phyloP scores from a whole-genome alignment of 1,140 invertebrate species.

The Dreissena rostriformis region DNA sequence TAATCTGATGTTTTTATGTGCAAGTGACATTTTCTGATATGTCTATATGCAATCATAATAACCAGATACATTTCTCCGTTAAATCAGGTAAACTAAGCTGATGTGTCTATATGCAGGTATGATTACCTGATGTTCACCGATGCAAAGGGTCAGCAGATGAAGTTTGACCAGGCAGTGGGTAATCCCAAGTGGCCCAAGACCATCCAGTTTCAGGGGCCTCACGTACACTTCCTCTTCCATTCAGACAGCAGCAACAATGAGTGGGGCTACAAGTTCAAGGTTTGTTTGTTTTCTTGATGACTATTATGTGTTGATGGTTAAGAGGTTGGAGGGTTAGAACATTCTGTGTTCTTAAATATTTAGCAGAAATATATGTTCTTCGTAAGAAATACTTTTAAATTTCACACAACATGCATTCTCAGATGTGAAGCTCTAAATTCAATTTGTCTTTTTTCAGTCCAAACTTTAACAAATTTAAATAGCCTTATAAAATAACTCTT shows the following conservation, averaged over 20 bases:
- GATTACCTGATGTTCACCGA: slow-evolving; percentile 80
- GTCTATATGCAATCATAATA: too few relatives aligned
- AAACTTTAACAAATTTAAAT: too few relatives aligned
- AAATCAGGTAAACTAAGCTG: background rate
- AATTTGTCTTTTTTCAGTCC: too few relatives aligned
- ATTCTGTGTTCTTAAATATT: too few relatives aligned
- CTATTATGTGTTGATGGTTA: too few relatives aligned
- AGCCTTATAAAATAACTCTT: too few relatives aligned
- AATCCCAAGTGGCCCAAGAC: slow-evolving; percentile 77
- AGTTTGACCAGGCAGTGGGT: slow-evolving; percentile 79
- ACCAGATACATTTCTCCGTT: background rate
- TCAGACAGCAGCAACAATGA: slow-evolving; percentile 80
- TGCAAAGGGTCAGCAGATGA: slow-evolving; percentile 74
- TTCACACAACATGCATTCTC: too few relatives aligned
- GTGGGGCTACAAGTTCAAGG: slow-evolving; percentile 81
- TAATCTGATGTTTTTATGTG: background rate
- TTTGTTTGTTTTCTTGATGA: slow-evolving; percentile 57
- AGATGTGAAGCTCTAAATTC: too few relatives aligned
- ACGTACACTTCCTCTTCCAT: slow-evolving; percentile 79
- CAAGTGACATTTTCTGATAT: background rate
- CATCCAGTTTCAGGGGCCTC: slow-evolving; percentile 76
- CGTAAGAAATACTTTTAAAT: too few relatives aligned
- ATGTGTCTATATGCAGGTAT: slow-evolving; percentile 69
- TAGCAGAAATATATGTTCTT: too few relatives aligned
- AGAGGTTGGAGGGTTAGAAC: too few relatives aligned